Evolutionary conservation across 2,888 invertebrate species (phyloP), one percentile per base, ranked within the genome.

Genomic region (Oxyscelio sp.): DNA sequence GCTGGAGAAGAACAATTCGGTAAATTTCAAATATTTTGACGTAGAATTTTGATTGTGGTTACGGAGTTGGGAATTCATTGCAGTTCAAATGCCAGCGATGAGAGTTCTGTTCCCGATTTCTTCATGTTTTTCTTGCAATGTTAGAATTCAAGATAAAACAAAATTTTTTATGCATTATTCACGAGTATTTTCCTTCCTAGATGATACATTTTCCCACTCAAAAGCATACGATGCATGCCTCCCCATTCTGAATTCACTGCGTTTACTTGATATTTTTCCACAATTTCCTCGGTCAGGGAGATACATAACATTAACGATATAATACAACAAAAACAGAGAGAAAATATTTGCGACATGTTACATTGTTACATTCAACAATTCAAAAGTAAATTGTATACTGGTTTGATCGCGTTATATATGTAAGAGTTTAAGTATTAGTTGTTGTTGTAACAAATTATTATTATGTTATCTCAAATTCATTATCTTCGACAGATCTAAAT

Each of bases 161-260:
- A 56, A 75, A 75, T 75, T 65, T 52, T 65, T 75, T 56, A 65
- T 75, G 75, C 75, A 75, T 75, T 75, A 75, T 65, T 65, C 75
- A 75, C 22, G 38, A 65, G 38, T n/a, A 34, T 19, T 48, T 65
- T 54, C 45, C 66, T 5, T 50, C 38, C 52, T 31, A 31, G 48
- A 50, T 48, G 38, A 52, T 66, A 38, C 34, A 63, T 63, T 19
- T 31, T 24, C 19, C 19, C 34, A 11, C 9, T 34, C 6, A 9
- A 34, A 27, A 27, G 27, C 27, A 27, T 6, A 27, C 3, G 27
- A 34, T 9, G 4, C 34, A 9, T 34, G 5, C 34, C 9, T 34
- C 11, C 11, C 2, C 34, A n/a, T 27, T 11, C 9, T 11, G 9
- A 34, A 34, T 34, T 34, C 34, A 34, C 34, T 34, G 34, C 34